These are phyloP conservation scores for Scaptomyza parva DNA, from an alignment of 2,888 invertebrate species.

Conservation along the genomic window DNA sequence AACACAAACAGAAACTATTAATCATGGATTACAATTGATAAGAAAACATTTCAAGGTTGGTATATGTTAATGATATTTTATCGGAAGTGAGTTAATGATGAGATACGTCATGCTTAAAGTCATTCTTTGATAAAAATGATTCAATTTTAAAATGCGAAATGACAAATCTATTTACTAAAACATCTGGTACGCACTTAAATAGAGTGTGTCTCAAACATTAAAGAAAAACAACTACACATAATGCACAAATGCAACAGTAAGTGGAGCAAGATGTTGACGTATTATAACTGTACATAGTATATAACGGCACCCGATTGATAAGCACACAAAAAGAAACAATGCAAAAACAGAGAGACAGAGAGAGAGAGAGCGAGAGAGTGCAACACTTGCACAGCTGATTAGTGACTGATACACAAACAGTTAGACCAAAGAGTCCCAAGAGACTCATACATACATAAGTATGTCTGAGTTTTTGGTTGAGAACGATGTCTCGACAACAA, in stretches of 20 bases:
- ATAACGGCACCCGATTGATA: constrained; percentile 51
- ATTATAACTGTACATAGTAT: constrained; percentile 6
- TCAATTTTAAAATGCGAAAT: background rate
- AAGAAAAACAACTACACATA: background rate
- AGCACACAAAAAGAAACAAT: constrained; percentile 45
- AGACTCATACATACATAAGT: background rate
- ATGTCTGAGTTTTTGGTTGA: background rate
- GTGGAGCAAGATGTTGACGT: constrained; percentile 46
- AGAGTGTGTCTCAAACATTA: constrained; percentile 4
- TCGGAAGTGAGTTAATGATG: background rate
- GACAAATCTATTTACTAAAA: background rate
- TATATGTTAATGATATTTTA: background rate
- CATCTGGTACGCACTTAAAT: background rate
- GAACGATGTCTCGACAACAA: constrained; percentile 22
- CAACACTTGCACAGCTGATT: constrained; percentile 57
- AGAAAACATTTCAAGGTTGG: background rate
- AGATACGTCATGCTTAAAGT: background rate
- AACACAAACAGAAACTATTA: background rate
- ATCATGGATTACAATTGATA: background rate
- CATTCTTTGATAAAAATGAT: background rate
- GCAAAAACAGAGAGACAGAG: constrained; percentile 26
- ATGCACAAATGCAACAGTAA: constrained; percentile 35
- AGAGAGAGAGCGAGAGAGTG: constrained; percentile 15
- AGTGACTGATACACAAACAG: constrained; percentile 21
- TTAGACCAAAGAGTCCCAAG: constrained; percentile 2